Base-by-base conservation (phyloP, 2,888 invertebrate genomes). In the Heteromurus nitidus region DNA sequence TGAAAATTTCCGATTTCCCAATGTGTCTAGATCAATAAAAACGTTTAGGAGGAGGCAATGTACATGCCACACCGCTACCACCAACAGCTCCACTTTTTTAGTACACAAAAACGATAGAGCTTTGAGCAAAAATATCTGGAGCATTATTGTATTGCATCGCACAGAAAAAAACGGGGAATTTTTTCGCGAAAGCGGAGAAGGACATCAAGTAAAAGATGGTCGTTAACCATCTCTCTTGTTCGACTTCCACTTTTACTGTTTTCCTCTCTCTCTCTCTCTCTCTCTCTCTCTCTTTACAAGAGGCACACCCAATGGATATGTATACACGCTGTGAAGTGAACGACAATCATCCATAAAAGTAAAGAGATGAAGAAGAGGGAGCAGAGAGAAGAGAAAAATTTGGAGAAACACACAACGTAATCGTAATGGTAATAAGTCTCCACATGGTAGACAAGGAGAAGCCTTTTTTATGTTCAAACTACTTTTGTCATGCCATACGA, bases 211-310 rank as follows among this genome's bases (percentile, higher is more conserved):
- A 70, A 67, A n/a, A 73, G 69, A 69, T 64, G 81, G 81, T 81
- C 81, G 81, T 81, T 81, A 81, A 81, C 81, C 81, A 81, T 81
- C 81, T 74, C 75, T 81, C 81, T 69, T 75, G 74, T 75, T 81
- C 70, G 64, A 81, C 75, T 74, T 69, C 73, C 47, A 13, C 31
- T 58, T 50, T 72, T n/a, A n/a, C n/a, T 58, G 65, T 65, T 65
- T 70, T 55, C 65, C 30, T 62, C 30, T 69, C 36, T 58, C 30
- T 53, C 69, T 22, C 50, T 20, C 22, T 64, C 31, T 24, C 47
- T 28, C n/a, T 20, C 18, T 22, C 20, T 36, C 26, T 22, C 5
- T 50, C 53, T 50, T 50, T n/a, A n/a, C 60, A 47, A 67, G 28
- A 16, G 26, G 24, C 2, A n/a, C n/a, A n/a, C n/a, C n/a, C n/a